phyloP scores from a whole-genome alignment of 2,797 vertebrate species.

The Phrynocephalus forsythii region DNA sequence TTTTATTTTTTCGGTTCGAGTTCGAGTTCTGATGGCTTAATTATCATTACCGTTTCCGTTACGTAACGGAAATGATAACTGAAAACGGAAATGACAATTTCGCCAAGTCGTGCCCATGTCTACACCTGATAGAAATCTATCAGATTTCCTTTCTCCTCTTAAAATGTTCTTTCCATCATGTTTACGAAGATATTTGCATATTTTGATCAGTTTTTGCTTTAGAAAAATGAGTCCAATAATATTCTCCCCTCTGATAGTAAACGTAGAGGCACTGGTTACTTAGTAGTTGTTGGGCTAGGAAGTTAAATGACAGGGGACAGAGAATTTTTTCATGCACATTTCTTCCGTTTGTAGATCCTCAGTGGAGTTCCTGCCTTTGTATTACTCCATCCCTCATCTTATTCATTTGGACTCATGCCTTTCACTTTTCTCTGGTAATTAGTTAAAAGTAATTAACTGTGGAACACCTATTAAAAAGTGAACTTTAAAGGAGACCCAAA shows the following conservation, averaged over 20 bases:
- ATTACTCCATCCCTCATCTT: neutral
- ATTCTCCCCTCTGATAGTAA: neutral
- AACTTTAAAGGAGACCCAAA: slow-evolving; percentile 38
- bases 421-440: neutral
- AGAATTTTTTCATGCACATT: neutral
- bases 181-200: neutral
- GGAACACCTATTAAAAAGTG: slow-evolving; percentile 22
- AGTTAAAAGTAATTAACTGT: slow-evolving; percentile 37
- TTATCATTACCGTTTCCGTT: too few relatives aligned
- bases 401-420: accelerated
- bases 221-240: neutral
- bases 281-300: neutral
- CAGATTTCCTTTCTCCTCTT: too few relatives aligned
- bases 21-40: too few relatives aligned
- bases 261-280: too few relatives aligned
- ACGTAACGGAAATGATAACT: too few relatives aligned
- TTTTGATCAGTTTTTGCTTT: neutral
- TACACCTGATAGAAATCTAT: too few relatives aligned
- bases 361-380: neutral
- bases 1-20: too few relatives aligned
- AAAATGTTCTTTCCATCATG: neutral
- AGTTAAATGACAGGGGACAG: neutral
- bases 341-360: neutral
- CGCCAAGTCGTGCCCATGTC: too few relatives aligned
- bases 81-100: too few relatives aligned